phyloP scores from a whole-genome alignment of 1,140 invertebrate species.

The Stratiolaelaps scimitus region DNA sequence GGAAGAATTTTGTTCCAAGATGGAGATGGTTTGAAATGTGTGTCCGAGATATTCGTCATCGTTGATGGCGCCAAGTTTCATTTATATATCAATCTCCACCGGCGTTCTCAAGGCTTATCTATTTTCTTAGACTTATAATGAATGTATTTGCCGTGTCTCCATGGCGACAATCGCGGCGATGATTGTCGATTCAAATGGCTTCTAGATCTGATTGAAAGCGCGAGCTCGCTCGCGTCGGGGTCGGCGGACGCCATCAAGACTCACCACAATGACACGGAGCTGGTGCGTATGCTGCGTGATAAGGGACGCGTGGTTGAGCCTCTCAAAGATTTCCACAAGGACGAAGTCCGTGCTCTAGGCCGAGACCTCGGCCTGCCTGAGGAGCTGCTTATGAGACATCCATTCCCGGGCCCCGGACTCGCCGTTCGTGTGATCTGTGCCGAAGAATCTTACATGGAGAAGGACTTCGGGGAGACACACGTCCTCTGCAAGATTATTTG shows the following conservation, averaged over 20 bases:
- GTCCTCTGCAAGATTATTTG: conserved; percentile 77
- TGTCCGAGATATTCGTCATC: too few species aligned
- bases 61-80: too few species aligned
- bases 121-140: too few species aligned
- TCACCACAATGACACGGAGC: conserved; percentile 97
- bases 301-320: conserved; percentile 87
- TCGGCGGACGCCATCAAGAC: conserved; percentile 94
- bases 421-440: conserved; percentile 91
- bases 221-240: conserved; percentile 65
- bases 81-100: too few species aligned
- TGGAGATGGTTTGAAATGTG: too few species aligned
- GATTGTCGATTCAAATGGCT: too few species aligned
- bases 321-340: conserved; percentile 97
- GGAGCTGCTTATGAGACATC: conserved; percentile 80
- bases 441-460: conserved; percentile 86
- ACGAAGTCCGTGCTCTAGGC: conserved; percentile 73
- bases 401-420: conserved; percentile 82
- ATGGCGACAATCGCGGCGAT: too few species aligned
- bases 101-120: too few species aligned
- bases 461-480: conserved; percentile 88
- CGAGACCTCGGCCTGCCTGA: conserved; percentile 73
- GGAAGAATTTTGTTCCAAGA: too few species aligned
- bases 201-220: conserved; percentile 87
- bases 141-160: too few species aligned
- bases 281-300: conserved; percentile 73